phyloP scores from a whole-genome alignment of 2,797 vertebrate genomes.

The Leuciscus waleckii region DNA sequence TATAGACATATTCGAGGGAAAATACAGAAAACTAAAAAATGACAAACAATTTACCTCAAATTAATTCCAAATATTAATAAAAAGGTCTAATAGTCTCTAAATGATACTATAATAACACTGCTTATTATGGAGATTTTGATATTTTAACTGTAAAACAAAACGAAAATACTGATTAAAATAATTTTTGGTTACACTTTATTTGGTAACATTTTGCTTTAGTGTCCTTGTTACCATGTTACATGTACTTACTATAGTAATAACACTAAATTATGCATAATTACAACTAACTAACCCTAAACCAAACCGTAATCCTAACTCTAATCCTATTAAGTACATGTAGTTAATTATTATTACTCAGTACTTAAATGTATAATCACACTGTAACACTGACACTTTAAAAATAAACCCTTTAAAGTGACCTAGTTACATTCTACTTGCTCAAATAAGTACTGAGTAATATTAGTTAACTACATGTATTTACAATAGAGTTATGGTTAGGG shows the following conservation, averaged over 20 bases:
- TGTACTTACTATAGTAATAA: not conserved
- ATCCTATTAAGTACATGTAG: too few relatives aligned
- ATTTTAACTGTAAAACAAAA: not conserved
- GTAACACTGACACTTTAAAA: not conserved
- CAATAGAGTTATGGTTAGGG: not conserved
- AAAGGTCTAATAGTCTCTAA: not conserved
- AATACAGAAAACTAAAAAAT: not conserved
- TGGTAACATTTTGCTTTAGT: not conserved
- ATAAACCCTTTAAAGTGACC: not conserved
- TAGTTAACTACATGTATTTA: not conserved
- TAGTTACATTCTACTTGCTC: not conserved
- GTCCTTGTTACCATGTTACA: too few relatives aligned
- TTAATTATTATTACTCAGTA: too few relatives aligned
- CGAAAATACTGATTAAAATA: not conserved
- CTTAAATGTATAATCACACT: too few relatives aligned
- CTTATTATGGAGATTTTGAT: not conserved
- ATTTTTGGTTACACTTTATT: not conserved
- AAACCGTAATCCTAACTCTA: not conserved
- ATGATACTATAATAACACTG: not conserved
- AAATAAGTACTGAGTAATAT: not conserved
- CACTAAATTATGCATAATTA: too few relatives aligned
- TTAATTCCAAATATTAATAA: not conserved
- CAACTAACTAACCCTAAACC: too few relatives aligned
- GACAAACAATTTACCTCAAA: not conserved
- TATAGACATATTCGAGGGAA: too few relatives aligned